Evolutionary conservation across 2,888 invertebrate genomes (phyloP).

Genomic region (Crocallis elinguaria): DNA sequence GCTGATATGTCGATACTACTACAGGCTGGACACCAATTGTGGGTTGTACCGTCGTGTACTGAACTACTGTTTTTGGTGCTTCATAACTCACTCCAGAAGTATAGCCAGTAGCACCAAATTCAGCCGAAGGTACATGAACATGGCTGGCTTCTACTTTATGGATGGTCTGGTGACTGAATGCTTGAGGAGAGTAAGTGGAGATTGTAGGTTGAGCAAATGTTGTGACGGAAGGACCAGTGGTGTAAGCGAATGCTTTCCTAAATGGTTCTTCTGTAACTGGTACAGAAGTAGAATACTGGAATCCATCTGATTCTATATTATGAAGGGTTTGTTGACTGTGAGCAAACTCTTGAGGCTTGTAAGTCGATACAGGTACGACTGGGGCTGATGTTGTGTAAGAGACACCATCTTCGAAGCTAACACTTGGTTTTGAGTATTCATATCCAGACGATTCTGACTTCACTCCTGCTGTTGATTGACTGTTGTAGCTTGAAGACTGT

Average conservation of each 20-base stretch:
- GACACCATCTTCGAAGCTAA: slow-evolving; percentile 70
- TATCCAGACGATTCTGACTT: slow-evolving; percentile 58
- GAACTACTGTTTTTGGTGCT: slow-evolving; percentile 47
- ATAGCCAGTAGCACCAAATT: slow-evolving; percentile 43
- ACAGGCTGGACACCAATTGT: slow-evolving; percentile 49
- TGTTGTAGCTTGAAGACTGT: slow-evolving; percentile 21
- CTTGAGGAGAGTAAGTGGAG: slow-evolving; percentile 57
- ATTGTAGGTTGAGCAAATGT: slow-evolving; percentile 59
- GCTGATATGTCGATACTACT: slow-evolving; percentile 63
- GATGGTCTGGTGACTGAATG: slow-evolving; percentile 66
- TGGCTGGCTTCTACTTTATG: slow-evolving; percentile 59
- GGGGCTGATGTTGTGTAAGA: slow-evolving; percentile 67
- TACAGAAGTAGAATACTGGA: slow-evolving; percentile 61
- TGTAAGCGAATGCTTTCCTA: slow-evolving; percentile 72
- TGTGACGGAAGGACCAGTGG: slow-evolving; percentile 62
- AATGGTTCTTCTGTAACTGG: slow-evolving; percentile 73
- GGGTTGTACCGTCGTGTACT: slow-evolving; percentile 60
- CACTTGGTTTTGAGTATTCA: slow-evolving; percentile 65
- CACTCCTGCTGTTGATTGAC: slow-evolving; percentile 22
- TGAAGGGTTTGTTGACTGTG: slow-evolving; percentile 69
- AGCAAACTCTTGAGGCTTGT: slow-evolving; percentile 64
- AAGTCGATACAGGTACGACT: slow-evolving; percentile 62
- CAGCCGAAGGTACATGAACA: slow-evolving; percentile 46
- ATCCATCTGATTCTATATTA: slow-evolving; percentile 58
- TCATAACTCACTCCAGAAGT: slow-evolving; percentile 47